Evolutionary conservation across 1,140 invertebrate species (phyloP), one percentile per base, ranked within the genome.

Genomic region (Lepidurus arcticus): DNA sequence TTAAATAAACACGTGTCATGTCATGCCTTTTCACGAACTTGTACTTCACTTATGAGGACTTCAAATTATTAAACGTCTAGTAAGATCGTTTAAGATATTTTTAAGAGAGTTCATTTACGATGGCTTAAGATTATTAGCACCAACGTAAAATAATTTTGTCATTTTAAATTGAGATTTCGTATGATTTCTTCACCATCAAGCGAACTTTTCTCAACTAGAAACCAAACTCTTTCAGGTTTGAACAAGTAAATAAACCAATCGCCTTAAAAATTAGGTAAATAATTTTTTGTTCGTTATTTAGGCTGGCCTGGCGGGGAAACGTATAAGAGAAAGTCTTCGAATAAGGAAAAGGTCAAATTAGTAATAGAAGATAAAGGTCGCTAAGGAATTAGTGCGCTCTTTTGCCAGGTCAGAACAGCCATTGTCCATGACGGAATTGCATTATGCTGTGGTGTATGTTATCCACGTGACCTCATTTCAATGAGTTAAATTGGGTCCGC

Each of bases 381-480:
- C 53, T 7, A n/a, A 65, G 53, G 53, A 47, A 16, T 10, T 7
- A 47, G 45, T 47, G 45, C 45, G 34, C 45, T 65, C 1, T 65
- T 65, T 21, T 65, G 9, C 21, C 13, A 21, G 53, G 13, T 16
- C 53, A 65, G 13, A 65, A 1, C 6, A 21, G 53, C 7, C 21
- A 65, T 65, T 65, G 13, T n/a, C 8, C 53, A 65, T 65, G 53
- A 65, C 21, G n/a, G n/a, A 65, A 65, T 21, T 65, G 53, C 53
- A 65, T 21, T 65, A 65, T 65, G 53, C 7, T 65, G 16, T 65
- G 47, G 8, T 65, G 53, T 65, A 7, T 7, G 16, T 21, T 65
- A 65, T 65, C 53, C 53, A 65, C 53, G 53, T 65, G 53, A 65
- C 53, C 53, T 65, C 53, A 65, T 65, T 65, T 65, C 53, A 65